Evolutionary conservation across 2,888 invertebrate genomes (phyloP).

Genomic region (Serrognathus titanus): DNA sequence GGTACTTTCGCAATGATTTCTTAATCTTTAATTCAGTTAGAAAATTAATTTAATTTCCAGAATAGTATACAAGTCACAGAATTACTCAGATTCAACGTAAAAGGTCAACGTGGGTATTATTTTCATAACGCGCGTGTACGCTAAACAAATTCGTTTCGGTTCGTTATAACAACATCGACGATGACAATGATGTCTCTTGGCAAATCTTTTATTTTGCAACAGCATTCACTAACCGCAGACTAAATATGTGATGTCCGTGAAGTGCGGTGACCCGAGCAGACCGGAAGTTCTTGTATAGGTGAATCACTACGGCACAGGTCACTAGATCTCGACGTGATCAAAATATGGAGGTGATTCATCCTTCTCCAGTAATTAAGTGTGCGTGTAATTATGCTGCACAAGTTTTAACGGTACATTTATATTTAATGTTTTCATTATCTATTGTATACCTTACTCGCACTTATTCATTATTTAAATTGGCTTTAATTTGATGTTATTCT

Average conservation of each 20-base stretch:
- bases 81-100: too few relatives aligned
- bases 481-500: too few relatives aligned
- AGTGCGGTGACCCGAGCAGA: constrained; percentile 26
- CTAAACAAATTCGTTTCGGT: neutral
- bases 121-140: too few relatives aligned
- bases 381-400: neutral
- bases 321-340: constrained; percentile 14
- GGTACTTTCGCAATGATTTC: too few relatives aligned
- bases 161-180: neutral
- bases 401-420: neutral
- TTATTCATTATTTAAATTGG: too few relatives aligned
- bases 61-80: too few relatives aligned
- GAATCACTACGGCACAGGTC: constrained; percentile 23
- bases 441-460: too few relatives aligned
- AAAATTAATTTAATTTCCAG: too few relatives aligned
- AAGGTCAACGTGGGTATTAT: too few relatives aligned
- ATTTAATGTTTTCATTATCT: too few relatives aligned
- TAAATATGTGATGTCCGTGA: constrained; percentile 9
- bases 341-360: neutral
- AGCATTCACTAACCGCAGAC: neutral
- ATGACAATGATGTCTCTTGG: neutral
- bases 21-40: too few relatives aligned
- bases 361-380: neutral
- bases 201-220: neutral
- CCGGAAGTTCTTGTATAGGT: constrained; percentile 27